Evolutionary conservation across 2,113 vertebrate genomes (phyloP).

Genomic region (Mastomys coucha): DNA sequence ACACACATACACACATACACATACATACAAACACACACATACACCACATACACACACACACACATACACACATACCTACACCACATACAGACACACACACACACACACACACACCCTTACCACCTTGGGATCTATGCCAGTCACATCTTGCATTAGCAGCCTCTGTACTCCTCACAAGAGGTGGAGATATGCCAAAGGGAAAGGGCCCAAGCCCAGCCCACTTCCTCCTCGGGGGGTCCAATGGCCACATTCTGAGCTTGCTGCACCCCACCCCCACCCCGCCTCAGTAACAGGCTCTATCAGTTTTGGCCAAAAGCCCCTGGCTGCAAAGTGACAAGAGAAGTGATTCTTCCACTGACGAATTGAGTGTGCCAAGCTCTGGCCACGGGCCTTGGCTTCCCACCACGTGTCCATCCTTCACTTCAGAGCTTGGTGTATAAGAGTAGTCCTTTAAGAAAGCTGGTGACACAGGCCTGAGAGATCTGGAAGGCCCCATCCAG

Average conservation of each 20-base stretch:
- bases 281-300: neutral
- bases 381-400: neutral
- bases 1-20: too few relatives aligned
- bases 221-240: neutral
- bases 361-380: neutral
- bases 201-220: neutral
- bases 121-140: neutral
- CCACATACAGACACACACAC: too few relatives aligned
- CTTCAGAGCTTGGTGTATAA: conserved; percentile 43
- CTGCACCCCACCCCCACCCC: neutral
- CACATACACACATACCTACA: neutral
- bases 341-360: neutral
- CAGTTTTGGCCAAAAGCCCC: conserved; percentile 29
- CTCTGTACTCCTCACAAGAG: neutral
- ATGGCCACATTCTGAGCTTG: neutral
- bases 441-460: neutral
- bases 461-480: neutral
- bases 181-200: neutral
- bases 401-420: neutral
- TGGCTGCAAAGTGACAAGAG: neutral
- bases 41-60: neutral
- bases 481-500: neutral
- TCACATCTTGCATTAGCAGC: neutral
- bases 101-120: neutral
- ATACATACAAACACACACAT: too few relatives aligned